phyloP scores from a whole-genome alignment of 2,113 vertebrate genomes.

The Aspidoscelis tigris region DNA sequence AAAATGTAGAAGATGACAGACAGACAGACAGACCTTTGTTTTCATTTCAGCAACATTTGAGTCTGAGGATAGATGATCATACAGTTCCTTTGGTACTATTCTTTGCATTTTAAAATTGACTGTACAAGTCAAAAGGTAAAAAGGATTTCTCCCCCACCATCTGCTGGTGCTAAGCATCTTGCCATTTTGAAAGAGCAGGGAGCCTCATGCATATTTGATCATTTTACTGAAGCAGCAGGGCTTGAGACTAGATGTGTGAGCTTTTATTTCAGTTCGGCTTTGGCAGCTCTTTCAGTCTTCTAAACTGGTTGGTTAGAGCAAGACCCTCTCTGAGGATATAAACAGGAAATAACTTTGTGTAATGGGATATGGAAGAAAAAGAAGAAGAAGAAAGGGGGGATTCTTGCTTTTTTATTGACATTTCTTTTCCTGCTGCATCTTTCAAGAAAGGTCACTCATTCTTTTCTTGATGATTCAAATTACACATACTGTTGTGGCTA shows the following conservation, averaged over 20 bases:
- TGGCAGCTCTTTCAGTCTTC: conserved; percentile 42
- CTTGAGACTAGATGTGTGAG: conserved; percentile 23
- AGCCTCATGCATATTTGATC: conserved; percentile 64
- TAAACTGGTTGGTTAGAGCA: conserved; percentile 45
- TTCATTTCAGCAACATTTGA: conserved; percentile 3
- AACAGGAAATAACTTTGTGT: conserved; percentile 55
- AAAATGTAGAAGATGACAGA: too few species aligned
- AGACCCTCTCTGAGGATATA: conserved; percentile 31
- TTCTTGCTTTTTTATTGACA: conserved; percentile 57
- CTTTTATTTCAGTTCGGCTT: conserved; percentile 56
- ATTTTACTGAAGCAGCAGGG: conserved; percentile 40
- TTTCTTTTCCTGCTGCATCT: conserved; percentile 56
- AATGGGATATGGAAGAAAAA: conserved; percentile 53
- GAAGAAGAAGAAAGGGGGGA: background rate
- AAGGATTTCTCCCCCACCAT: conserved; percentile 9
- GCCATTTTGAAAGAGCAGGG: conserved; percentile 48
- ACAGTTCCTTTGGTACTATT: conserved; percentile 4
- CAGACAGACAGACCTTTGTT: background rate
- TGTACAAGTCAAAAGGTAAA: conserved; percentile 32
- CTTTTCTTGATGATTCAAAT: conserved; percentile 63
- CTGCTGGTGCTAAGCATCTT: conserved; percentile 38
- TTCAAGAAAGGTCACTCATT: conserved; percentile 65
- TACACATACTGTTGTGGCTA: conserved; percentile 49
- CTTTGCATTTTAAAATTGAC: conserved; percentile 37
- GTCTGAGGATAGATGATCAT: background rate